Evolutionary conservation across 2,797 vertebrate species (phyloP), one percentile per base, ranked within the genome.

Genomic region (Crax fasciolata): DNA sequence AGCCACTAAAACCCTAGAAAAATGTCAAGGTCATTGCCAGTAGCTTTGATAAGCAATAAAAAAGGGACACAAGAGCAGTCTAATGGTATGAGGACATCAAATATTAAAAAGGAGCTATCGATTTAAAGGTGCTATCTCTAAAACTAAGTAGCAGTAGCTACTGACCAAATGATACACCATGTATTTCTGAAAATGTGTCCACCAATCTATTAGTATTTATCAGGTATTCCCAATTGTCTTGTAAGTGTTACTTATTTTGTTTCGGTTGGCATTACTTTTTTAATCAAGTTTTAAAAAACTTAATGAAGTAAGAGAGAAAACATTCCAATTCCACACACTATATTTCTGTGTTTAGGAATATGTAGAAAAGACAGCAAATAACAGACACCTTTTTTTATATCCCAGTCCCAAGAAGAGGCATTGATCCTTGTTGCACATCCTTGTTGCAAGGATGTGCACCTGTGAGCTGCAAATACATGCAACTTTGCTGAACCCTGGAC

Each of bases 31-130:
- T 96, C 95, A 91, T 61, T 95, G 83, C 27, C 95, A 88, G 93
- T 93, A 91, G 71, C 88, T 98, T 94, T 92, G 59, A 72, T 96
- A 91, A 97, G 82, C 81, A 95, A 97, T 94, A 91, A 95, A 95
- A 97, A 41, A 96, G 89, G 82, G 76, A 87, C 74, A 80, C 16
- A 74, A 95, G 59, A 91, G 80, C 4, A n/a, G 72, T 82, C 96
- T 98, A 97, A 97, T 98, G 96, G 88, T 80, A 96, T 44, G 28
- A 95, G 62, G 76, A 89, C 90, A 97, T 98, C 92, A 98, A 98
- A 97, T 97, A 98, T 98, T 98, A 62, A 98, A 97, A 96, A 95
- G 85, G 17, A 94, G 61, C 67, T 97, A 97, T 97, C 95, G 98
- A 98, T 98, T 96, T 90, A 85, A 96, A 95, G 90, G 82, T 96